A percentile compares a stretch with the other conserved stretches of the same genome.
These are phyloP conservation scores for Stomorhina lunata DNA, from an alignment of 2,888 invertebrate genomes.

Conservation along the genomic window DNA sequence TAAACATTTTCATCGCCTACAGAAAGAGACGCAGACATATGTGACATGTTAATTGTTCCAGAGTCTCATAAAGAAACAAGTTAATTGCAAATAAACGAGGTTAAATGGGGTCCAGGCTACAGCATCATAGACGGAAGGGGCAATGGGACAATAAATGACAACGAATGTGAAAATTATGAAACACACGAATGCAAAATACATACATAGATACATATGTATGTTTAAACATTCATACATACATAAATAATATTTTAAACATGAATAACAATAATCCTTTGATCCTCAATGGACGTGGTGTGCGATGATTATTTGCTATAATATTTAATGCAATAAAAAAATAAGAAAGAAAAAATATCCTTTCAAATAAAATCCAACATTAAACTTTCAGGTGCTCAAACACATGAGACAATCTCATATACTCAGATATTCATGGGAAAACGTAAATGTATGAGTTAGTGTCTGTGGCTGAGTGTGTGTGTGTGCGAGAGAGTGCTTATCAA, in stretches of 20 bases:
- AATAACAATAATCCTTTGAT: conserved; percentile 59
- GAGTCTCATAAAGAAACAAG: conserved; percentile 76
- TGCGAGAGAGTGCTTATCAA: conserved; percentile 20
- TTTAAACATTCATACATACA: too few relatives aligned
- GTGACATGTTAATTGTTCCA: conserved; percentile 76
- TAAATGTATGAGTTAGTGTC: background rate
- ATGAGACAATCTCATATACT: background rate
- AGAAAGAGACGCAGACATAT: conserved; percentile 65
- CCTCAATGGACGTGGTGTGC: conserved; percentile 38
- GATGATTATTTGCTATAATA: conserved; percentile 36
- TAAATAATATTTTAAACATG: too few relatives aligned
- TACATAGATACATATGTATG: background rate
- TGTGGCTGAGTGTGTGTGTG: background rate
- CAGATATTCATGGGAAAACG: background rate
- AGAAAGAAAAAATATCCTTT: background rate
- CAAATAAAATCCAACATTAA: conserved; percentile 16
- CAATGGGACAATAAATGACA: background rate
- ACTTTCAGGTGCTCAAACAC: background rate
- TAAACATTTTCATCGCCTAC: conserved; percentile 32
- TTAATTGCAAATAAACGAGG: conserved; percentile 74
- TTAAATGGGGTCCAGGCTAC: conserved; percentile 45
- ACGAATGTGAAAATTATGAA: background rate
- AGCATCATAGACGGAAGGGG: conserved; percentile 8
- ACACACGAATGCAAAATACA: background rate
- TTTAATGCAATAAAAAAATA: conserved; percentile 14